Evolutionary conservation across 2,797 vertebrate species (phyloP).

Genomic region (Oceanodroma leucorhoa): DNA sequence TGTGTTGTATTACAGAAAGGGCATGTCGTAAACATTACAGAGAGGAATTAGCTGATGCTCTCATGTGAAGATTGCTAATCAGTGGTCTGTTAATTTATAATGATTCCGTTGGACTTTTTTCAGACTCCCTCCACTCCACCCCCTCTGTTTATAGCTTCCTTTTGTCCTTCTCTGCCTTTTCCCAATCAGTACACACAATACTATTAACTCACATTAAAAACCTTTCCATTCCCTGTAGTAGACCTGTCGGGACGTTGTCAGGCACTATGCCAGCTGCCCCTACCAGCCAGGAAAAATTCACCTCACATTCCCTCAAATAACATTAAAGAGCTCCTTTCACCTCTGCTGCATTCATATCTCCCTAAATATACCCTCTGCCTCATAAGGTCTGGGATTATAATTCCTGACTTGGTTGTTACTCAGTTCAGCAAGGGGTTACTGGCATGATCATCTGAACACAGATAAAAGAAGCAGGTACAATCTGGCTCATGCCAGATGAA

Average conservation of each 20-base stretch:
- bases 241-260: not conserved
- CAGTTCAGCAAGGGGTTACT: not conserved
- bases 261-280: not conserved
- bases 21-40: not conserved
- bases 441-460: not conserved
- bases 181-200: accelerated
- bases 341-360: not conserved
- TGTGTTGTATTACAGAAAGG: not conserved
- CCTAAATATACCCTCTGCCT: not conserved
- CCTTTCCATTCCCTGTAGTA: not conserved
- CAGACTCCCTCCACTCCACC: not conserved
- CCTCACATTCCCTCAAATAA: not conserved
- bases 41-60: not conserved
- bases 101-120: not conserved
- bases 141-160: not conserved
- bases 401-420: not conserved
- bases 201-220: not conserved
- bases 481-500: not conserved
- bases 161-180: not conserved
- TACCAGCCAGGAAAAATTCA: not conserved
- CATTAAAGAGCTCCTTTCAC: not conserved
- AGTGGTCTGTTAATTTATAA: not conserved
- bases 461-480: not conserved
- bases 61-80: not conserved
- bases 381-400: not conserved